Evolutionary conservation across 2,797 vertebrate species (phyloP).

Genomic region (Discoglossus pictus): DNA sequence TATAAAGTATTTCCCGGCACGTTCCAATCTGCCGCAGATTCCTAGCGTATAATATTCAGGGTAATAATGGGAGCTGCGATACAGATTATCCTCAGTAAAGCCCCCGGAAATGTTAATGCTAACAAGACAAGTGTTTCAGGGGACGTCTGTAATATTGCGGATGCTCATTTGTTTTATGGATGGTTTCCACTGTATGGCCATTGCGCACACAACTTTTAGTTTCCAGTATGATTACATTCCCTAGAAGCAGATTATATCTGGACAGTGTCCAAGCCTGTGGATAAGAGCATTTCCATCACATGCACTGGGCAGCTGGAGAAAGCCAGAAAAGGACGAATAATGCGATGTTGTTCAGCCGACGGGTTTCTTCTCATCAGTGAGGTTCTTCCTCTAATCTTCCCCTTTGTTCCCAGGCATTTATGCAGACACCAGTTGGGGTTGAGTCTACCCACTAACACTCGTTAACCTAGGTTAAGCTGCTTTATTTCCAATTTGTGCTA

Average conservation of each 20-base stretch:
- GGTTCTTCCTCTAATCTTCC: no score
- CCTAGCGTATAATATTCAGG: fast-evolving
- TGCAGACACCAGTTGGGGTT: no score
- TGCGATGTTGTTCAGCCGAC: no score
- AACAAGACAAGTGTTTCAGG: slow-evolving; percentile 5
- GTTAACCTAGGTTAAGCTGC: no score
- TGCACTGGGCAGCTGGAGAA: background rate
- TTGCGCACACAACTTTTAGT: background rate
- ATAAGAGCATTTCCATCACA: slow-evolving; percentile 3
- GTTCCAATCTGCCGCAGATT: no score
- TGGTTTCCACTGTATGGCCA: slow-evolving; percentile 10
- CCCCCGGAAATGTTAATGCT: background rate
- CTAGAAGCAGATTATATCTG: background rate
- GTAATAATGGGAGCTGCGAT: slow-evolving; percentile 11
- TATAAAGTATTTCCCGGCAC: no score
- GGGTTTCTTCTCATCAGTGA: no score
- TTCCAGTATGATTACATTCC: background rate
- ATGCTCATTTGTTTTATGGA: slow-evolving; percentile 31
- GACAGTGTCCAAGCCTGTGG: slow-evolving; percentile 13
- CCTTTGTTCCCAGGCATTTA: no score
- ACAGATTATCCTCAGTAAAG: slow-evolving; percentile 19
- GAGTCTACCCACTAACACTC: no score
- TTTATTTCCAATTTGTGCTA: no score
- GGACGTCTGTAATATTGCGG: background rate
- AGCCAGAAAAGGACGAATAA: background rate